A percentile compares a stretch with the other conserved stretches of the same genome.
phyloP scores from a whole-genome alignment of 1,140 invertebrate genomes.

The Rhizoglyphus robini region DNA sequence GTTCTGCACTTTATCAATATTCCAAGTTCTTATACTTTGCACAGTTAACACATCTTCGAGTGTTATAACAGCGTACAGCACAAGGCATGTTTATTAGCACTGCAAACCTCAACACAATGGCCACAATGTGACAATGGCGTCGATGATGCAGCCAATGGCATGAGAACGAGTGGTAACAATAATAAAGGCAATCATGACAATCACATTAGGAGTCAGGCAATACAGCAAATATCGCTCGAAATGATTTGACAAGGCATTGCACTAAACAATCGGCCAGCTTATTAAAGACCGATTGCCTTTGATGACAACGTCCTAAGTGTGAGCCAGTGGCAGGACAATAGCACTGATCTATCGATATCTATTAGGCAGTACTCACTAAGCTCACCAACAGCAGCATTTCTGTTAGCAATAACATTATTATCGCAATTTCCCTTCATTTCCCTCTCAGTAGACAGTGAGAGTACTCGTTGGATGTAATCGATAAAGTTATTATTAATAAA shows the following conservation, averaged over 20 bases:
- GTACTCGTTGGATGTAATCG: too few species aligned
- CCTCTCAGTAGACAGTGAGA: too few species aligned
- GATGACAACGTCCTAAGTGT: neutral
- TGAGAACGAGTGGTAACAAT: neutral
- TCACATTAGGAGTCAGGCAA: neutral
- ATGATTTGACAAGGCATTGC: neutral
- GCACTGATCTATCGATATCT: neutral
- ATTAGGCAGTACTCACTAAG: too few species aligned
- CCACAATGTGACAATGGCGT: slow-evolving; percentile 7
- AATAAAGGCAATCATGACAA: neutral
- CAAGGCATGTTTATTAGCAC: slow-evolving; percentile 11
- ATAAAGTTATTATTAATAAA: neutral
- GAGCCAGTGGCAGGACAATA: neutral
- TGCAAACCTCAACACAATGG: slow-evolving; percentile 11
- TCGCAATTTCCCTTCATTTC: too few species aligned
- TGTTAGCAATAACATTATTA: too few species aligned
- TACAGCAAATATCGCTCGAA: slow-evolving; percentile 3
- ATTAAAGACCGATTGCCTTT: slow-evolving; percentile 7
- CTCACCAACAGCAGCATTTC: too few species aligned
- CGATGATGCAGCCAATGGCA: slow-evolving; percentile 8
- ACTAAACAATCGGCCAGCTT: slow-evolving; percentile 10
- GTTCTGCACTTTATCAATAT: slow-evolving; percentile 6
- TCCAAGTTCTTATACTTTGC: too few species aligned
- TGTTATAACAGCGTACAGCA: too few species aligned
- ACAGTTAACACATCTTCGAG: neutral